Conservation (phyloP, 2,888 invertebrate species). For the Dinocampus coccinellae region DNA sequence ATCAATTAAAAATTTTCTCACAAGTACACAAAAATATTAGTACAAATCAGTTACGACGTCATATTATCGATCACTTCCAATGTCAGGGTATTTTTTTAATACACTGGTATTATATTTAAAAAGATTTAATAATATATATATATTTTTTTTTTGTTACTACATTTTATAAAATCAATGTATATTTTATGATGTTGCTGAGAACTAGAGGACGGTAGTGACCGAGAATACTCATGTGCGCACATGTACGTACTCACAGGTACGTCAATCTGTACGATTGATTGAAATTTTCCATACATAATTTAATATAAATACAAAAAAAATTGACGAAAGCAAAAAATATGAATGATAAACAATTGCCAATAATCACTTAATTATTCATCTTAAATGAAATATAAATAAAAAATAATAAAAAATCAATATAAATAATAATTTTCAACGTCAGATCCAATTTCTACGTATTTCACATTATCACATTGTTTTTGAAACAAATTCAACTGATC, state of each 20-base stretch:
- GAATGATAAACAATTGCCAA: neutral
- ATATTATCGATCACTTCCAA: slow-evolving; percentile 29
- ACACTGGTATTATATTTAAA: slow-evolving; percentile 25
- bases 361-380: neutral
- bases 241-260: slow-evolving; percentile 50
- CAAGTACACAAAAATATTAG: neutral
- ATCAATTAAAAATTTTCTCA: slow-evolving; percentile 15
- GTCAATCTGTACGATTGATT: slow-evolving; percentile 54
- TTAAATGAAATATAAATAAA: neutral
- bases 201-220: slow-evolving; percentile 28
- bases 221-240: slow-evolving; percentile 48
- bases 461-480: neutral
- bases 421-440: neutral
- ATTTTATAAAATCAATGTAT: slow-evolving; percentile 22
- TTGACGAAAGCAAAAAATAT: neutral
- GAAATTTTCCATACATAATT: slow-evolving; percentile 14
- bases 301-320: slow-evolving; percentile 3
- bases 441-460: neutral
- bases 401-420: neutral
- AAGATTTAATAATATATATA: neutral
- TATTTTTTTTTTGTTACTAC: slow-evolving; percentile 18
- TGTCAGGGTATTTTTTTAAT: neutral
- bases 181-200: slow-evolving; percentile 26
- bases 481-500: neutral
- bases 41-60: slow-evolving; percentile 12